A percentile compares a stretch with the other conserved stretches of the same genome.
Evolutionary conservation across 1,140 invertebrate species (phyloP).

Genomic region (Drosophila serrata): DNA sequence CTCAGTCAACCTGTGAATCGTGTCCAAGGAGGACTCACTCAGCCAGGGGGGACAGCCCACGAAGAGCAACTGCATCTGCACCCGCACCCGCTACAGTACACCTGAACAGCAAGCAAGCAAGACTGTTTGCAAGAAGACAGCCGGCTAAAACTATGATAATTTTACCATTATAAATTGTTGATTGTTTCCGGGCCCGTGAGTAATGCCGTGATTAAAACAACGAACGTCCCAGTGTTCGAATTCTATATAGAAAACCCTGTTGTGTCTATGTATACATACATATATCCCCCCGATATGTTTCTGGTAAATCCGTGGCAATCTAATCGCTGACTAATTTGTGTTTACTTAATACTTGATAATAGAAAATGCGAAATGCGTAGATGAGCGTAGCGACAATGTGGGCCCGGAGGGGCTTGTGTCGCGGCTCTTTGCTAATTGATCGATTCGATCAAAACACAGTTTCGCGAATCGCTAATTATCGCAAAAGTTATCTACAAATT

Average conservation of each 20-base stretch:
- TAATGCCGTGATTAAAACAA: slow-evolving; percentile 48
- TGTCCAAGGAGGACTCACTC: slow-evolving; percentile 40
- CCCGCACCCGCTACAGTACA: not conserved
- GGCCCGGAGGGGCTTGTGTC: slow-evolving; percentile 19
- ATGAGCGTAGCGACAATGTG: slow-evolving; percentile 7
- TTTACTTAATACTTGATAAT: slow-evolving; percentile 36
- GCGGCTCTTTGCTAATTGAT: slow-evolving; percentile 28
- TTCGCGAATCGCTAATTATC: slow-evolving; percentile 32
- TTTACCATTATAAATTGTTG: slow-evolving; percentile 40
- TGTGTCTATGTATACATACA: not conserved
- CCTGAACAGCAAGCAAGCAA: slow-evolving; percentile 5
- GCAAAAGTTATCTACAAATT: not conserved
- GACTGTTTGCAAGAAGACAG: not conserved
- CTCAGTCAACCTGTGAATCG: slow-evolving; percentile 36
- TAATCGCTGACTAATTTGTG: slow-evolving; percentile 65
- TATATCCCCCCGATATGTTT: not conserved
- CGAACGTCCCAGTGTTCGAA: slow-evolving; percentile 30
- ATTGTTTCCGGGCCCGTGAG: slow-evolving; percentile 36
- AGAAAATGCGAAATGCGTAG: slow-evolving; percentile 27
- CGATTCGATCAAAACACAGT: slow-evolving; percentile 35
- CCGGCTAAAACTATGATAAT: slow-evolving; percentile 36
- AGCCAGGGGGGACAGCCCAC: slow-evolving; percentile 15
- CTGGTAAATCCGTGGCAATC: slow-evolving; percentile 29
- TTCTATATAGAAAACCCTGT: slow-evolving; percentile 1
- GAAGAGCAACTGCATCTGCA: slow-evolving; percentile 1